phyloP scores from a whole-genome alignment of 2,888 invertebrate species.

The Leptura quadrifasciata region DNA sequence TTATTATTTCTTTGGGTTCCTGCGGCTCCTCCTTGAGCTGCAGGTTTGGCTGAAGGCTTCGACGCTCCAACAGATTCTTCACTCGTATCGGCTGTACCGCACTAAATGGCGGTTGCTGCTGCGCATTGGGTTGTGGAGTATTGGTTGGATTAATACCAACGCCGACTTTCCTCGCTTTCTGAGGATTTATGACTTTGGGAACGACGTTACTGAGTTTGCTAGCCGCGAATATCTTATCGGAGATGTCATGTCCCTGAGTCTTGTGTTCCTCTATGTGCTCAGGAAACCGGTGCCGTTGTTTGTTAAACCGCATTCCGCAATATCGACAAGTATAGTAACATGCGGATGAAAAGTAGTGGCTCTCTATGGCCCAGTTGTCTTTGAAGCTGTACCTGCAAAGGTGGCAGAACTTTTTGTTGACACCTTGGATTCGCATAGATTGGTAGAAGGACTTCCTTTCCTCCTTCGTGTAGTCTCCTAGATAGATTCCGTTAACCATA shows the following conservation, averaged over 20 bases:
- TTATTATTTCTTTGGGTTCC: constrained; percentile 55
- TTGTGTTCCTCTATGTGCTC: constrained; percentile 68
- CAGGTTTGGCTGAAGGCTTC: constrained; percentile 53
- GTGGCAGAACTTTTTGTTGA: constrained; percentile 71
- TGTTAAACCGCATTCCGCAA: constrained; percentile 72
- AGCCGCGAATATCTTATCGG: constrained; percentile 68
- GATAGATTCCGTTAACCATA: constrained; percentile 67
- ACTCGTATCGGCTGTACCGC: constrained; percentile 7
- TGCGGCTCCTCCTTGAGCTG: constrained; percentile 65
- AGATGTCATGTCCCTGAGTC: constrained; percentile 64
- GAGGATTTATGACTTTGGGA: constrained; percentile 64
- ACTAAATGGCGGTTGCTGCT: constrained; percentile 21
- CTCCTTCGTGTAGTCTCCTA: constrained; percentile 70
- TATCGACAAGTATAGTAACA: constrained; percentile 72
- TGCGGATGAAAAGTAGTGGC: constrained; percentile 71
- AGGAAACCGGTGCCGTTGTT: constrained; percentile 68
- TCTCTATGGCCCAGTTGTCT: constrained; percentile 73
- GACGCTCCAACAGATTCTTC: constrained; percentile 38
- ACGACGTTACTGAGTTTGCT: constrained; percentile 66
- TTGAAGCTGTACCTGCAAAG: constrained; percentile 72
- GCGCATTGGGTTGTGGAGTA: constrained; percentile 19
- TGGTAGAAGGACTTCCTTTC: constrained; percentile 69
- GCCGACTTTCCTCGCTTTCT: constrained; percentile 60
- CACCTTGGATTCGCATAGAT: constrained; percentile 69
- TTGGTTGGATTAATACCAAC: constrained; percentile 50